Percentiles rank a stretch among this genome's conserved stretches.
phyloP scores from a whole-genome alignment of 2,888 invertebrate species.

The Leptopterna dolabrata region DNA sequence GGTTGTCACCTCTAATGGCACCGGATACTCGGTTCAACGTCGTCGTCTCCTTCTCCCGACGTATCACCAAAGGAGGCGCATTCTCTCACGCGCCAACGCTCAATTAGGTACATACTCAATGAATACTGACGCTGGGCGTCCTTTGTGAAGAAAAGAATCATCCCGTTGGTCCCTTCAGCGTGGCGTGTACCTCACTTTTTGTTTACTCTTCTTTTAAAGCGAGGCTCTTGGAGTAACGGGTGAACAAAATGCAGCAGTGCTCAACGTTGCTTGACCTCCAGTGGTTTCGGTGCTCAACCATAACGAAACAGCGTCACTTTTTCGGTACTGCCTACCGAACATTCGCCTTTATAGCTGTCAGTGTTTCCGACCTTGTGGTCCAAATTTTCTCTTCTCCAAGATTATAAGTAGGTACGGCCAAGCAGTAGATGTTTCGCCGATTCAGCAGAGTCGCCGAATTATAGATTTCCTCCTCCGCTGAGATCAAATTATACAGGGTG shows the following conservation, averaged over 20 bases:
- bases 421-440: no score
- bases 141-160: neutral
- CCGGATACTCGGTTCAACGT: constrained; percentile 8
- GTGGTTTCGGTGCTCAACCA: neutral
- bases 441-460: no score
- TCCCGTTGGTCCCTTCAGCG: neutral
- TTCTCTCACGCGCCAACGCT: constrained; percentile 22
- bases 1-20: neutral
- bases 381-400: no score
- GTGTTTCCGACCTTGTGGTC: no score
- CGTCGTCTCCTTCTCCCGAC: neutral
- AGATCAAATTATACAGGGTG: no score
- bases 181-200: neutral
- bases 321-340: no score
- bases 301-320: neutral
- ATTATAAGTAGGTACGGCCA: no score
- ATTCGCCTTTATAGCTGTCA: no score
- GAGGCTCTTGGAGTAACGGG: neutral
- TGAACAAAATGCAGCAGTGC: neutral
- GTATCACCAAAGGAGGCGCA: neutral
- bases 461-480: no score
- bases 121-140: neutral
- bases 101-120: constrained; percentile 4
- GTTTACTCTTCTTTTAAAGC: neutral
- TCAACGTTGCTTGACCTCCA: neutral